A percentile compares a stretch with the other conserved stretches of the same genome.
phyloP scores from a whole-genome alignment of 2,113 vertebrate species.

The Hippocampus abdominalis region DNA sequence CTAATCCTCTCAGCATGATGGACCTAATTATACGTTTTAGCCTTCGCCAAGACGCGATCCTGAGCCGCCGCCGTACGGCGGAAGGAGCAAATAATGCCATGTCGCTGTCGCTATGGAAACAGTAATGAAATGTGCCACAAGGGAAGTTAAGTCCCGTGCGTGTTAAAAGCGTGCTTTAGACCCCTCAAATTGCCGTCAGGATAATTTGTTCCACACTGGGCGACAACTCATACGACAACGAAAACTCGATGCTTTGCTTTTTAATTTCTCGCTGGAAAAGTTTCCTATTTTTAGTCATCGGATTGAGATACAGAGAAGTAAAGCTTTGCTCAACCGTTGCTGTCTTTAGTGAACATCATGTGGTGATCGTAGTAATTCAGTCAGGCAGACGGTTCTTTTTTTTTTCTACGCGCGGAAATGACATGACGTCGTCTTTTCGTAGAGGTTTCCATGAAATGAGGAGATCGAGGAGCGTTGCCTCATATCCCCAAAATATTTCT shows the following conservation, averaged over 20 bases:
- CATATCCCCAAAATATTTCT: too few relatives aligned
- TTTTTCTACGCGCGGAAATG: too few relatives aligned
- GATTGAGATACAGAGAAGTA: background rate
- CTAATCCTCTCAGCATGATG: slow-evolving; percentile 31
- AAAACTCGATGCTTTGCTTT: background rate
- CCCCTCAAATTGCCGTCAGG: slow-evolving; percentile 1
- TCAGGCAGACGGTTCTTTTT: too few relatives aligned
- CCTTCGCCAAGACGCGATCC: slow-evolving; percentile 25
- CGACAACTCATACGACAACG: background rate
- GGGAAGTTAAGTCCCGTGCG: slow-evolving; percentile 21
- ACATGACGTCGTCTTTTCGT: too few relatives aligned
- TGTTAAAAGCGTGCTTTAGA: slow-evolving; percentile 1
- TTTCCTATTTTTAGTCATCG: background rate
- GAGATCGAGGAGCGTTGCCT: too few relatives aligned
- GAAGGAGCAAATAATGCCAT: slow-evolving; percentile 9
- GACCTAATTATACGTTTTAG: slow-evolving; percentile 55
- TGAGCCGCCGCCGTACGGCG: slow-evolving; percentile 8
- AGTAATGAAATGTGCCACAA: slow-evolving; percentile 19
- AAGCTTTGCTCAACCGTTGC: too few relatives aligned
- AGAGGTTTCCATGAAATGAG: too few relatives aligned
- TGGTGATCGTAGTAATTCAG: too few relatives aligned
- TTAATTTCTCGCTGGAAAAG: background rate
- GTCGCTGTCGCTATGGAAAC: slow-evolving; percentile 60
- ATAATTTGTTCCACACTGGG: slow-evolving; percentile 15
- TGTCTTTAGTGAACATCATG: too few relatives aligned